Evolutionary conservation across 37 sponge, comb jelly and placozoan species (phyloP).

Genomic region (Aplysina aerophoba): DNA sequence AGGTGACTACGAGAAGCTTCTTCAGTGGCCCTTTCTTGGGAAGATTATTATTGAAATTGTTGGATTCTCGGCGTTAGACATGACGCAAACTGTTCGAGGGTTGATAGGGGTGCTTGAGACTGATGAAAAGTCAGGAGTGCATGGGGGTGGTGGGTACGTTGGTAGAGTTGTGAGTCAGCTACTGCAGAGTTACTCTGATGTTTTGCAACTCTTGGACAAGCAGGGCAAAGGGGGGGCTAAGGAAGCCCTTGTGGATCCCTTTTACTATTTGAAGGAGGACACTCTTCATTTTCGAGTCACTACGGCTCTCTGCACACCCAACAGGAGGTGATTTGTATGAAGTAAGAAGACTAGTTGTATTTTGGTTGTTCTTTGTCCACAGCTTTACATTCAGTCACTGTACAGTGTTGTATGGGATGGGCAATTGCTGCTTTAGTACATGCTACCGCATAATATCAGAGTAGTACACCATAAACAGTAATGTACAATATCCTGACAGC

Average conservation of each 20-base stretch:
- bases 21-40: conserved; percentile 21
- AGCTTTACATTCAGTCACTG: no score
- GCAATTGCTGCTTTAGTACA: no score
- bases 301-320: not conserved
- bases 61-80: not conserved
- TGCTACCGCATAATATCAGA: no score
- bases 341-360: no score
- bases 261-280: not conserved
- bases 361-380: no score
- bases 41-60: conserved; percentile 6
- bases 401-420: no score
- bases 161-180: not conserved
- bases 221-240: not conserved
- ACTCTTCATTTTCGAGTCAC: conserved; percentile 1
- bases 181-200: not conserved
- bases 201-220: not conserved
- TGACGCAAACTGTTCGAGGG: not conserved
- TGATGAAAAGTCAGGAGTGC: conserved; percentile 15
- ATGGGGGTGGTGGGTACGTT: conserved; percentile 21
- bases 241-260: not conserved
- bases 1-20: not conserved
- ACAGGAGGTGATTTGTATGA: no score
- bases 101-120: not conserved
- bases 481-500: no score
- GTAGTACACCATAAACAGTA: no score